These are phyloP conservation scores for Trichomycterus rosablanca DNA, from an alignment of 2,113 vertebrate species.

Conservation along the genomic window DNA sequence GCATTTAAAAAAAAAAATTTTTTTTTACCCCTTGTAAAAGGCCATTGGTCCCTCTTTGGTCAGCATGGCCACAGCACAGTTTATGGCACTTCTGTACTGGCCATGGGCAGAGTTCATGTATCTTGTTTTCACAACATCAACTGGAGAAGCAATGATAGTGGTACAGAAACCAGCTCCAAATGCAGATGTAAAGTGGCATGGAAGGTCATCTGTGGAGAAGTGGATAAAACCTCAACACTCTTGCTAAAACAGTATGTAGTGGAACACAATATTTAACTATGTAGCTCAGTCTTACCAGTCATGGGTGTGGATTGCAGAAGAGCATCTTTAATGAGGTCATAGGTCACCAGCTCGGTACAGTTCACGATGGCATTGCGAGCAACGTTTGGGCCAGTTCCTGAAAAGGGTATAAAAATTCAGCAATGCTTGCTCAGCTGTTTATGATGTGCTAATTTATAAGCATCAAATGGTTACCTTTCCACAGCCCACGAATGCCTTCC, in stretches of 20 bases:
- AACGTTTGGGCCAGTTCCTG: constrained; percentile 71
- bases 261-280: neutral
- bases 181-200: constrained; percentile 83
- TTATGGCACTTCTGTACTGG: constrained; percentile 70
- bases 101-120: constrained; percentile 81
- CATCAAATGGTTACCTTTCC: constrained; percentile 76
- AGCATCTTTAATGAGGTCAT: constrained; percentile 73
- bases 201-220: constrained; percentile 73
- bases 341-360: constrained; percentile 75
- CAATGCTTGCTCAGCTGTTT: neutral
- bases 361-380: constrained; percentile 72
- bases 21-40: constrained; percentile 78
- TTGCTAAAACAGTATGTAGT: neutral
- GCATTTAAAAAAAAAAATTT: neutral
- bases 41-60: constrained; percentile 72
- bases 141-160: constrained; percentile 81
- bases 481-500: constrained; percentile 73
- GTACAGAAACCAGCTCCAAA: constrained; percentile 85
- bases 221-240: neutral
- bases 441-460: too few relatives aligned
- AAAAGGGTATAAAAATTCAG: neutral
- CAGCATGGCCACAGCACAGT: constrained; percentile 76
- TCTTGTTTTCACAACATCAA: constrained; percentile 87
- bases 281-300: constrained; percentile 57
- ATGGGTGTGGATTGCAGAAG: constrained; percentile 59